Conservation (phyloP, 2,888 invertebrate genomes). For the Calameuta pallipes region DNA sequence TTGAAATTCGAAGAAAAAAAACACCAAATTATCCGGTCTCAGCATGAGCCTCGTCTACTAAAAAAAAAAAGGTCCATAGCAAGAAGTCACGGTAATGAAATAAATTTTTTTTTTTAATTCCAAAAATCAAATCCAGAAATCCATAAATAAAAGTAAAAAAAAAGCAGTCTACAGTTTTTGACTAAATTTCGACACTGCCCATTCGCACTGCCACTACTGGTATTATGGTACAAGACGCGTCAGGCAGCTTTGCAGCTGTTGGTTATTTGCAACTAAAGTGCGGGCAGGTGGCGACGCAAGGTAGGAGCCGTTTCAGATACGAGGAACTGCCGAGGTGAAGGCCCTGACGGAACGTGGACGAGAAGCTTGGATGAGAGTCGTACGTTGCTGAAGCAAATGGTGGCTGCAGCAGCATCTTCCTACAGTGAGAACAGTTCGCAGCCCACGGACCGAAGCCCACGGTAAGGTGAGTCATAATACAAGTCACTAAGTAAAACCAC, state of each 20-base stretch:
- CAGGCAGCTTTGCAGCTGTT: background rate
- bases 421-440: background rate
- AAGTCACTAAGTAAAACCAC: background rate
- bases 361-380: background rate
- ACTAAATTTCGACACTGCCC: background rate
- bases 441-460: background rate
- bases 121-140: too few relatives aligned
- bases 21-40: too few relatives aligned
- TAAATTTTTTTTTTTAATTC: too few relatives aligned
- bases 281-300: slow-evolving; percentile 1
- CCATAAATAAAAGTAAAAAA: too few relatives aligned
- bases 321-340: background rate
- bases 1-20: too few relatives aligned
- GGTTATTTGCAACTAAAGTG: slow-evolving; percentile 4
- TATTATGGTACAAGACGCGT: background rate
- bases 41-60: too few relatives aligned
- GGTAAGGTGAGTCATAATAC: background rate
- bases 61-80: too few relatives aligned
- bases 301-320: background rate
- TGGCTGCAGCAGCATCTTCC: background rate
- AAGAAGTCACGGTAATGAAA: too few relatives aligned
- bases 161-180: background rate
- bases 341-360: background rate
- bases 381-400: background rate
- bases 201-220: background rate